These are phyloP conservation scores for Patiria pectinifera DNA, from an alignment of 53 echinoderm and acorn worm species.

Conservation along the genomic window DNA sequence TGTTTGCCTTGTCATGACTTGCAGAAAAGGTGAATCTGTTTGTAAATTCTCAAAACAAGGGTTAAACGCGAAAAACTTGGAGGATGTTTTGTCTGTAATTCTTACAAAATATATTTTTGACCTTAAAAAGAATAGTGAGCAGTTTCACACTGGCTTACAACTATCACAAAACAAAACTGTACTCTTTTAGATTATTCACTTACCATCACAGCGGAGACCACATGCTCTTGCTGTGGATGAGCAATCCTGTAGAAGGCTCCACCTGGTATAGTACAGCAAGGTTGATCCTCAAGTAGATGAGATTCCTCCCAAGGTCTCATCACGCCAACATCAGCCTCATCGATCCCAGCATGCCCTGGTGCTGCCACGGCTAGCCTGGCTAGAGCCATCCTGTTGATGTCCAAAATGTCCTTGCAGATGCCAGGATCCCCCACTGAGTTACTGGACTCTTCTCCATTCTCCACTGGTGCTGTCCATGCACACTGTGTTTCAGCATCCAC, in stretches of 20 bases:
- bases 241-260: constrained; percentile 64
- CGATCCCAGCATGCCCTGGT: background rate
- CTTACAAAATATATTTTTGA: no score
- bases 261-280: constrained; percentile 63
- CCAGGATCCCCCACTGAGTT: background rate
- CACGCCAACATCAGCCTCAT: constrained; percentile 9
- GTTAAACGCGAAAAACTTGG: no score
- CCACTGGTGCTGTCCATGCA: background rate
- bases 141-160: no score
- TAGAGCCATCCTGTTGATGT: constrained; percentile 57
- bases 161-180: background rate
- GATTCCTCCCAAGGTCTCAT: constrained; percentile 55
- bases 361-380: constrained; percentile 48
- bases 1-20: no score
- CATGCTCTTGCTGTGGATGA: constrained; percentile 7
- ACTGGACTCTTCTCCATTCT: background rate
- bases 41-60: no score
- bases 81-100: no score
- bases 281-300: constrained; percentile 26
- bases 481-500: constrained; percentile 45
- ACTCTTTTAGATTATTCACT: constrained; percentile 2
- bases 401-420: constrained; percentile 10
- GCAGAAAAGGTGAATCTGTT: no score
- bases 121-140: background rate
- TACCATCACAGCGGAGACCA: constrained; percentile 63